Percentiles rank a stretch among this genome's conserved stretches.
phyloP scores from a whole-genome alignment of 2,888 invertebrate genomes.

The Eurois occulta region DNA sequence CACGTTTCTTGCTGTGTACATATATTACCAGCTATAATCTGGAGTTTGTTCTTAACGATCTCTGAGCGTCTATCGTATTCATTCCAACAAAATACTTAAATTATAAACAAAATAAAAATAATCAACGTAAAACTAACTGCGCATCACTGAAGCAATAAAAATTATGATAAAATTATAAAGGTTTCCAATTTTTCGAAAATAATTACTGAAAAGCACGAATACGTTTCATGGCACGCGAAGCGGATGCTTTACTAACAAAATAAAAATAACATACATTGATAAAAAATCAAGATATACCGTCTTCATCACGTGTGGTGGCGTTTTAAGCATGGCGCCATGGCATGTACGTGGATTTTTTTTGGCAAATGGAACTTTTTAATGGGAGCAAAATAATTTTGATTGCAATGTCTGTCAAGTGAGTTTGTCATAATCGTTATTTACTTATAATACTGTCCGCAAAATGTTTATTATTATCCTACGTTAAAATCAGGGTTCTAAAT shows the following conservation, averaged over 20 bases:
- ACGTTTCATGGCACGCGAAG: slow-evolving; percentile 26
- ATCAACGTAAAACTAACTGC: slow-evolving; percentile 1
- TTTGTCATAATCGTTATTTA: slow-evolving; percentile 3
- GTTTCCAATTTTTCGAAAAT: neutral
- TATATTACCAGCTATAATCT: neutral
- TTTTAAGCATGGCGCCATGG: slow-evolving; percentile 1
- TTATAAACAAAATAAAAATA: neutral
- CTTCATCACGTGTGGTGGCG: slow-evolving; percentile 8
- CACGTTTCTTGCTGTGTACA: neutral
- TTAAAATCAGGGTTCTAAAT: neutral
- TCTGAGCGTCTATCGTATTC: slow-evolving; percentile 15
- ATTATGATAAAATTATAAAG: slow-evolving; percentile 7
- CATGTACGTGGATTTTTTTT: neutral
- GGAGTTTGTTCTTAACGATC: slow-evolving; percentile 4
- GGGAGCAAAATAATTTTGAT: slow-evolving; percentile 1
- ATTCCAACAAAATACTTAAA: slow-evolving; percentile 4
- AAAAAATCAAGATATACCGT: slow-evolving; percentile 22
- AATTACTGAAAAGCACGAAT: slow-evolving; percentile 21
- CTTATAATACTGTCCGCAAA: neutral
- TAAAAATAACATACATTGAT: neutral
- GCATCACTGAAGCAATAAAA: slow-evolving; percentile 20
- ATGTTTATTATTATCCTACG: slow-evolving; percentile 4
- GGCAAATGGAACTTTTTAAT: neutral
- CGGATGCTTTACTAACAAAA: slow-evolving; percentile 23
- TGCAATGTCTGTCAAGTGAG: slow-evolving; percentile 9